Evolutionary conservation across 1,140 invertebrate genomes (phyloP), one percentile per base, ranked within the genome.

Genomic region (Temnothorax nylanderi): DNA sequence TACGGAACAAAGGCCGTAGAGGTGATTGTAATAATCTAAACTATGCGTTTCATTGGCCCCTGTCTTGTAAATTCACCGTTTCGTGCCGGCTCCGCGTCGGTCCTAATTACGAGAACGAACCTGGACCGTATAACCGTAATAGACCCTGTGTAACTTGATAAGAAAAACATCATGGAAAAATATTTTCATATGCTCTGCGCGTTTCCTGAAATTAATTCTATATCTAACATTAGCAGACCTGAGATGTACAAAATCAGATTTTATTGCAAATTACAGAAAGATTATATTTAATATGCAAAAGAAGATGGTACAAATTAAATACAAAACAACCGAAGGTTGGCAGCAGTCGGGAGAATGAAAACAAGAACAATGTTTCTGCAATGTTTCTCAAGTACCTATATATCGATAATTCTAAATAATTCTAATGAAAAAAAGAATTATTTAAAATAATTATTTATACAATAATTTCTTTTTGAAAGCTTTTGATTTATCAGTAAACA

Each of bases 1-100:
- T 86, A 41, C 47, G 32, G 78, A 89, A 90, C 89, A 90, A 90
- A 90, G 78, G 41, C 88, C 86, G 56, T 49, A 69, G 60, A 80
- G 74, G 74, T 84, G 89, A 87, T 90, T 78, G 85, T 90, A 90
- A 90, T 90, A 90, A 90, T 87, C 89, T 86, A 62, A 89, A 62
- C 85, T 90, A 87, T 87, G 77, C 88, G 88, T 89, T 89, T 87
- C 88, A 82, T 87, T 78, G 88, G 88, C 71, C 72, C 62, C 49
- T 78, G 81, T 88, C 88, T 67, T 87, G 88, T 87, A 89, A 90
- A 90, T 87, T 89, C 72, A 72, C 26, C 85, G 85, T 72, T 71
- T 85, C 60, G 58, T 60, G 47, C 58, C 37, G 56, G 32, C 51
- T 16, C 44, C 34, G 62, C 18, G 88, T 62, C 64, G n/a, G 64